phyloP scores from a whole-genome alignment of 2,888 invertebrate genomes.

The Platycheirus albimanus region DNA sequence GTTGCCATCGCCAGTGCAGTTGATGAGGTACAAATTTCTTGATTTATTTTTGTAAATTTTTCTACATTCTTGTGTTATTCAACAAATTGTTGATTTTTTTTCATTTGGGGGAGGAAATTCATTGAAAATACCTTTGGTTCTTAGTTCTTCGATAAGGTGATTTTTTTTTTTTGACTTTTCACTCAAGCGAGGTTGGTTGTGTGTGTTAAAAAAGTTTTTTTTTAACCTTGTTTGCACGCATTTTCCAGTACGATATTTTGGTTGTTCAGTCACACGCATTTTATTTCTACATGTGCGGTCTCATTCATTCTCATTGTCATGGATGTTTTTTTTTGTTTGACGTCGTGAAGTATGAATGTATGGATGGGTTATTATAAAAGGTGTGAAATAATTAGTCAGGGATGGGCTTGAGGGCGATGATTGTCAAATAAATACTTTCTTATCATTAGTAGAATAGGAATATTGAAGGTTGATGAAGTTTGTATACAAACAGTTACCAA shows the following conservation, averaged over 20 bases:
- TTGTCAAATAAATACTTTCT: too few relatives aligned
- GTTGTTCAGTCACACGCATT: slow-evolving; percentile 57
- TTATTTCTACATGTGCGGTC: slow-evolving; percentile 23
- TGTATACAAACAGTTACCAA: too few relatives aligned
- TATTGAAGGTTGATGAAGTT: too few relatives aligned
- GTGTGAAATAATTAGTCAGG: slow-evolving; percentile 66
- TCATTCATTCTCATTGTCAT: slow-evolving; percentile 56
- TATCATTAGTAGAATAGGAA: too few relatives aligned
- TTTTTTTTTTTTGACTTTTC: slow-evolving; percentile 42
- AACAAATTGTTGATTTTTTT: background rate
- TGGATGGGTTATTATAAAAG: slow-evolving; percentile 21
- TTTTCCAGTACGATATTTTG: slow-evolving; percentile 58
- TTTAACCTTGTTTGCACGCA: slow-evolving; percentile 70
- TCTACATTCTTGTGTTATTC: background rate
- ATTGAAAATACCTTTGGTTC: slow-evolving; percentile 11
- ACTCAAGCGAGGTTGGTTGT: slow-evolving; percentile 38
- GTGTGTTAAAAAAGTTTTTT: slow-evolving; percentile 15
- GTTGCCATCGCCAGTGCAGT: slow-evolving; percentile 65
- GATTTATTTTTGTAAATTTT: slow-evolving; percentile 4
- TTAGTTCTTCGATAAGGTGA: background rate
- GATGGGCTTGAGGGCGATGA: slow-evolving; percentile 40
- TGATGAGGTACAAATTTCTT: slow-evolving; percentile 72
- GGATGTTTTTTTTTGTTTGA: slow-evolving; percentile 7
- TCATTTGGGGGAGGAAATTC: slow-evolving; percentile 1
- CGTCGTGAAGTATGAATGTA: slow-evolving; percentile 42